A percentile compares a stretch with the other conserved stretches of the same genome.
phyloP scores from a whole-genome alignment of 1,140 invertebrate species.

The Nephotettix cincticeps region DNA sequence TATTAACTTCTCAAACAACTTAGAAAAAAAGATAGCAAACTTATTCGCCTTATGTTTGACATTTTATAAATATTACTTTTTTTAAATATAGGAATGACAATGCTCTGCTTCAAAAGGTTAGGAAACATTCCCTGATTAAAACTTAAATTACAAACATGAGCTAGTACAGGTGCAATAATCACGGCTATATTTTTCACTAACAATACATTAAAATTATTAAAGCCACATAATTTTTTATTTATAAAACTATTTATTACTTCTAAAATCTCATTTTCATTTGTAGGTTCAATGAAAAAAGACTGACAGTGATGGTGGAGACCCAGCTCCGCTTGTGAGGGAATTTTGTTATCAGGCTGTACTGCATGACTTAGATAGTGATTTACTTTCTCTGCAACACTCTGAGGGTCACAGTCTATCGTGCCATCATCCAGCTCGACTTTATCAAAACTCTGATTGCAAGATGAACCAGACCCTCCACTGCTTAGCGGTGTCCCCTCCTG shows the following conservation, averaged over 20 bases:
- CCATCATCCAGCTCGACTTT: neutral
- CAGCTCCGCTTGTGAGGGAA: neutral
- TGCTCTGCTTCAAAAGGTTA: neutral
- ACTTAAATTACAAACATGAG: neutral
- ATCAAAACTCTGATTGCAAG: neutral
- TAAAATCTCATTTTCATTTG: neutral
- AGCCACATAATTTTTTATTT: conserved; percentile 18
- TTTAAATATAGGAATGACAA: neutral
- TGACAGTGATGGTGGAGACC: conserved; percentile 5
- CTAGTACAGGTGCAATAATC: neutral
- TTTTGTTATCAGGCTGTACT: neutral
- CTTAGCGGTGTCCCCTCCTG: neutral
- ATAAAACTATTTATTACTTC: neutral
- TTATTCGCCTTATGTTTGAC: conserved; percentile 12
- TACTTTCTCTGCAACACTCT: neutral
- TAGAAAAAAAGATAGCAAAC: conserved; percentile 26
- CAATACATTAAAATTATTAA: neutral
- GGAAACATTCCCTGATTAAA: neutral
- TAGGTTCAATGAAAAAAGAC: conserved; percentile 15
- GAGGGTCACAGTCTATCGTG: conserved; percentile 1
- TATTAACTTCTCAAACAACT: conserved; percentile 25
- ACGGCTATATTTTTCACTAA: neutral
- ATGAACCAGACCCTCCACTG: neutral
- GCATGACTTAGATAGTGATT: neutral
- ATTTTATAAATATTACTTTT: neutral